Base-by-base conservation (phyloP, 2,888 invertebrate genomes). In the Opisthograptis luteolata region DNA sequence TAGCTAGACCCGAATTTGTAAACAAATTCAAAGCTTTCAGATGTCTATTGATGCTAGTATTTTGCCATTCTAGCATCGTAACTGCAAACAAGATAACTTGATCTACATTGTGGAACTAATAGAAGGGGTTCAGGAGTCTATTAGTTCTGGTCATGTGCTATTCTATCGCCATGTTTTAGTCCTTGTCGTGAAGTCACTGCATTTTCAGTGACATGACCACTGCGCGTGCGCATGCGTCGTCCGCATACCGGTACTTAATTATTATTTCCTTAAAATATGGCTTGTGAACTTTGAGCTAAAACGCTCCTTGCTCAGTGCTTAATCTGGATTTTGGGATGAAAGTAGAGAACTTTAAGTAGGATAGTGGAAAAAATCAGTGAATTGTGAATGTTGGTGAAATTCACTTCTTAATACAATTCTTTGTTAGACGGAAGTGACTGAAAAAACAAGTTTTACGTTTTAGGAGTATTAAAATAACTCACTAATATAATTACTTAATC, bases 161-260 rank as follows among this genome's bases (percentile, higher is more conserved):
- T 62, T 61, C 70, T 66, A 53, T 67, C 65, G 75, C 76, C 70
- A 71, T 37, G 66, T 78, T 79, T 83, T 80, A 87, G 87, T 87
- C 73, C 79, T n/a, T n/a, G n/a, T n/a, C n/a, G n/a, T n/a, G n/a
- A 76, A 52, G 68, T 64, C 70, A 53, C 70, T 65, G 73, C 72
- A 71, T 64, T 76, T 76, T 70, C 72, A 64, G 73, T 60, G 68
- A 73, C 78, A 77, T 78, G 78, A 68, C 57, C 55, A 19, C 19
- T 64, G 69, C 64, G 72, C 62, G 52, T 54, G 52, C 66, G 70
- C 76, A 67, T 55, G 36, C 27, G 25, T 14, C 39, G 46, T 59
- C 60, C 20, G 31, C 46, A 46, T 59, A 52, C 61, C 59, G 62
- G 64, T 63, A n/a, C n/a, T 71, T 59, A 9, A 15, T 39, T 42